phyloP scores from a whole-genome alignment of 2,113 vertebrate genomes.

The Brachyhypopomus occidentalis region DNA sequence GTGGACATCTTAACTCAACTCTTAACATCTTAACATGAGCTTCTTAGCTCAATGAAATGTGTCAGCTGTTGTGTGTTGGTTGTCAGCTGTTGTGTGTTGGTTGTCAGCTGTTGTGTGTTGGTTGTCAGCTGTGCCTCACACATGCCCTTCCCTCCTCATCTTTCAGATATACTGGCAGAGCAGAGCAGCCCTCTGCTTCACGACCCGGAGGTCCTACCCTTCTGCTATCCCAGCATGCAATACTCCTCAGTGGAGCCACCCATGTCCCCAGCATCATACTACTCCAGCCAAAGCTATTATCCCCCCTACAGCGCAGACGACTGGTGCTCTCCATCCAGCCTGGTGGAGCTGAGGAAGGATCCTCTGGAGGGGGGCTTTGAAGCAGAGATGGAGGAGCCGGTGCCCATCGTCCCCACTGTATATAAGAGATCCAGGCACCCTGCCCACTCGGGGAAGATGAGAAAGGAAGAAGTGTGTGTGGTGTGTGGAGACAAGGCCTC shows the following conservation, averaged over 20 bases:
- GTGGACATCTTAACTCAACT: not conserved
- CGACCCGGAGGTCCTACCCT: conserved; percentile 84
- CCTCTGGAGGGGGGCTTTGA: conserved; percentile 81
- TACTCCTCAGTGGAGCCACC: conserved; percentile 83
- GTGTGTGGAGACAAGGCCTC: conserved; percentile 98
- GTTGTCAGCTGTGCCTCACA: conserved; percentile 41
- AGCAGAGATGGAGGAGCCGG: conserved; percentile 76
- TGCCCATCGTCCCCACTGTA: conserved; percentile 68
- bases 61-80: conserved; percentile 30
- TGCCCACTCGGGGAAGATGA: conserved; percentile 77
- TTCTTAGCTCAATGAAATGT: conserved; percentile 16
- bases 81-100: conserved; percentile 31
- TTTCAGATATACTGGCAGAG: conserved; percentile 86
- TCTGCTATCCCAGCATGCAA: conserved; percentile 81
- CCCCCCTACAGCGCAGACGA: conserved; percentile 86
- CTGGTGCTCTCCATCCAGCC: conserved; percentile 84
- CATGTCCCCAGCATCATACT: conserved; percentile 82
- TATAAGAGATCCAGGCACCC: conserved; percentile 82
- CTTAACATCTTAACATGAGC: conserved; percentile 35
- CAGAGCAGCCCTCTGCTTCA: conserved; percentile 82
- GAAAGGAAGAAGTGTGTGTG: conserved; percentile 95
- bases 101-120: conserved; percentile 35
- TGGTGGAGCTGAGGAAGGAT: conserved; percentile 87
- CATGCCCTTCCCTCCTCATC: conserved; percentile 30
- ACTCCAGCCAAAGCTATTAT: conserved; percentile 86